These are phyloP conservation scores for Ptychobarbus kaznakovi DNA, from an alignment of 2,797 vertebrate genomes.

Conservation along the genomic window DNA sequence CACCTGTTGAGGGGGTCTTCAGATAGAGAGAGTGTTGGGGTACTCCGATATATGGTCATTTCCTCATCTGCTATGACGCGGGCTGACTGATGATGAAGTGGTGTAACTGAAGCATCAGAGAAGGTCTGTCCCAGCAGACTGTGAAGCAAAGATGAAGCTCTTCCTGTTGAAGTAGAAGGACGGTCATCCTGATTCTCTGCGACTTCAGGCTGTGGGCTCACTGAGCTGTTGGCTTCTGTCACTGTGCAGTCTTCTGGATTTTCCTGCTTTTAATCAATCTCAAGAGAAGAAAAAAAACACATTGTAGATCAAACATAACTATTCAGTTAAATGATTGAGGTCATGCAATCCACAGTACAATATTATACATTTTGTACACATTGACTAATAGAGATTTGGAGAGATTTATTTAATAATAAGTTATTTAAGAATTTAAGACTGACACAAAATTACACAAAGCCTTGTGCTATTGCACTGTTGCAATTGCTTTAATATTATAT, in stretches of 20 bases:
- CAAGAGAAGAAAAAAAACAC: neutral
- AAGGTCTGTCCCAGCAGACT: neutral
- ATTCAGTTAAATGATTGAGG: neutral
- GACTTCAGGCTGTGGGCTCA: neutral
- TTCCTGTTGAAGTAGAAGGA: conserved; percentile 15
- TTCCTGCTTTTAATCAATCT: neutral
- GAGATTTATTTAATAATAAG: neutral
- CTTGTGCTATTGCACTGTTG: neutral
- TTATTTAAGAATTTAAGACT: conserved; percentile 1
- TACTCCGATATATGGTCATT: neutral
- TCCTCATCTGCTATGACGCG: neutral
- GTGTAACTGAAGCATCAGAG: neutral
- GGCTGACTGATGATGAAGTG: neutral
- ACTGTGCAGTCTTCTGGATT: neutral
- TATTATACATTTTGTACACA: neutral
- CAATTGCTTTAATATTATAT: neutral
- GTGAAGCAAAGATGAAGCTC: conserved; percentile 4
- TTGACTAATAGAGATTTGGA: neutral
- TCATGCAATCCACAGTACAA: neutral
- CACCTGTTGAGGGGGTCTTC: too few relatives aligned
- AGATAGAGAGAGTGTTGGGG: neutral
- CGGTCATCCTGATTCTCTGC: neutral
- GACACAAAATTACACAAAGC: neutral
- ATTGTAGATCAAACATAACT: neutral
- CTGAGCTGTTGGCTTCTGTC: neutral